Base-by-base conservation (phyloP, 1,140 invertebrate species). In the Ips typographus region DNA sequence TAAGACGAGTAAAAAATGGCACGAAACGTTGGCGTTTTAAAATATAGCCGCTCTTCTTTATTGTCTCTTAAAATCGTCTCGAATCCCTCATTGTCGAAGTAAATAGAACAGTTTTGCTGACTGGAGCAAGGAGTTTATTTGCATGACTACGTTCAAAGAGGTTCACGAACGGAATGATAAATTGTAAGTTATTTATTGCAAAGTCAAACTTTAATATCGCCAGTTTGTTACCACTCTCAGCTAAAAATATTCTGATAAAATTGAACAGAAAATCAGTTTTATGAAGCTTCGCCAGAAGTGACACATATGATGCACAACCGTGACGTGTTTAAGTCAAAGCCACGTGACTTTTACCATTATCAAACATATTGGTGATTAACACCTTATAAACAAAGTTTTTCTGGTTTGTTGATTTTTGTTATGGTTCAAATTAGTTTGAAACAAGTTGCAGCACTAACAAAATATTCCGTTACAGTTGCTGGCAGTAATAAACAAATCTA, bases 91-190 rank as follows among this genome's bases (percentile, higher is more conserved):
- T 57, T 66, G 64, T 66, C 64, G 64, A 66, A 66, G 55, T 66
- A 68, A 68, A 60, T 60, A 68, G 65, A 68, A 59, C 65, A 58
- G 58, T 68, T 68, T 68, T 52, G 40, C 58, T 53, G 65, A 49
- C 44, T 40, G 47, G 49, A 52, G 44, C 56, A 59, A 52, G 56
- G 60, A 68, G 44, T 68, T 68, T 68, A 68, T 68, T 60, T 68
- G 58, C 65, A 68, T 68, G 56, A 60, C 36, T 66, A 22, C 56
- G 49, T 59, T 66, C 38, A 49, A 66, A 66, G 36, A 8, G 43
- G 4, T 7, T 51, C 42, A 22, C 36, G 38, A 39, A n/a, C 36
- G 7, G 56, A 66, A 66, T 66, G 65, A 66, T 47, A 66, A 66
- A 66, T 66, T 57, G 53, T 3, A 8, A 38, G 41, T 37, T 65